Evolutionary conservation across 2,888 invertebrate genomes (phyloP).

Genomic region (Periphyllus acericola): DNA sequence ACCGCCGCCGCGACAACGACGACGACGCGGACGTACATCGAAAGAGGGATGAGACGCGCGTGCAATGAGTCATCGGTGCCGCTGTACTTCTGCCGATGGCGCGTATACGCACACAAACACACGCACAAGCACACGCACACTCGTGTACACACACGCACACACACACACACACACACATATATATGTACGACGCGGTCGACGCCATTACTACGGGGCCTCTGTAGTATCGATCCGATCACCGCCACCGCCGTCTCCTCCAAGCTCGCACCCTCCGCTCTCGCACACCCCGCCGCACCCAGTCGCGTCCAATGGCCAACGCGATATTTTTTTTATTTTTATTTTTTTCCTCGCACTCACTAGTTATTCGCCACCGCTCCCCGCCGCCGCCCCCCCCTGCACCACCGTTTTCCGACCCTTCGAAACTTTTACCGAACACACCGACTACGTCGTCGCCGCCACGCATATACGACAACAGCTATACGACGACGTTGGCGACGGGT

Average conservation of each 20-base stretch:
- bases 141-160: not conserved
- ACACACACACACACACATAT: not conserved
- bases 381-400: not conserved
- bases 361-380: not conserved
- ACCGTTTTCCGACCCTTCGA: conserved; percentile 17
- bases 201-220: conserved; percentile 48
- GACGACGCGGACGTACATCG: not conserved
- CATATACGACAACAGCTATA: not conserved
- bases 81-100: conserved; percentile 41
- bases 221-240: conserved; percentile 57
- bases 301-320: conserved; percentile 56
- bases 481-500: not conserved
- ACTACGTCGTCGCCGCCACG: not conserved
- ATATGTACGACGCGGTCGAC: conserved; percentile 30
- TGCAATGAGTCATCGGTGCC: conserved; percentile 48
- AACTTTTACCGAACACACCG: conserved; percentile 31
- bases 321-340: conserved; percentile 39
- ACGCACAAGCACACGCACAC: not conserved
- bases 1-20: not conserved
- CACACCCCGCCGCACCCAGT: not conserved
- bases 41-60: conserved; percentile 41
- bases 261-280: conserved; percentile 18
- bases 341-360: conserved; percentile 19
- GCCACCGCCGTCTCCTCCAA: conserved; percentile 4
- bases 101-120: not conserved